Percentiles rank a stretch among this genome's conserved stretches.
Evolutionary conservation across 1,140 invertebrate species (phyloP).

Genomic region (Euglossa dilemma): DNA sequence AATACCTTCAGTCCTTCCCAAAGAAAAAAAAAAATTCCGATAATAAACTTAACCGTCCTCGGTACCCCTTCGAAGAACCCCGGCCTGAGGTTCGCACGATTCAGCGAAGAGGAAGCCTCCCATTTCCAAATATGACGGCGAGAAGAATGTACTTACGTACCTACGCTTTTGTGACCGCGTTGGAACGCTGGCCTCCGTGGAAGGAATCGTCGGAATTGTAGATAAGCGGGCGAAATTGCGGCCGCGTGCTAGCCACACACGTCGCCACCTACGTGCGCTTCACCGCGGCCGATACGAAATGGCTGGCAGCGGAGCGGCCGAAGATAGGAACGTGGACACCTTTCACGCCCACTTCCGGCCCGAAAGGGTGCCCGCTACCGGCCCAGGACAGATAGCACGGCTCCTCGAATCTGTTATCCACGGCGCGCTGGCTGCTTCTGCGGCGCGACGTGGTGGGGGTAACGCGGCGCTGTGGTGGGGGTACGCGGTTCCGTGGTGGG

Average conservation of each 20-base stretch:
- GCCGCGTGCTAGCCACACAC: slow-evolving; percentile 10
- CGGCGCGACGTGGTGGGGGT: background rate
- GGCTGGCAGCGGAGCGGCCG: slow-evolving; percentile 47
- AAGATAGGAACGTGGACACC: slow-evolving; percentile 71
- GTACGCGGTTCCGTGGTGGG: background rate
- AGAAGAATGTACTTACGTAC: background rate
- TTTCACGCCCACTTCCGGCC: slow-evolving; percentile 75
- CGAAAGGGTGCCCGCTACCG: slow-evolving; percentile 62
- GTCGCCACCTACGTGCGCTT: slow-evolving; percentile 62
- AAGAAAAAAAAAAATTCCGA: background rate
- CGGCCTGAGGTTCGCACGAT: too few species aligned
- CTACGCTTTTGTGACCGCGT: background rate
- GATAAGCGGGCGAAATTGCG: slow-evolving; percentile 31
- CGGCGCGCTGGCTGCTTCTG: background rate
- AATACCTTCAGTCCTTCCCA: background rate
- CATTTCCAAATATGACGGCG: background rate
- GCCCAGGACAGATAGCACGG: slow-evolving; percentile 33
- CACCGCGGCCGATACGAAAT: slow-evolving; percentile 45
- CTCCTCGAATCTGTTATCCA: slow-evolving; percentile 48
- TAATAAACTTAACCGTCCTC: background rate
- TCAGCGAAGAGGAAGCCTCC: background rate
- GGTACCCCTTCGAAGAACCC: background rate
- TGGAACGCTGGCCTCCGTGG: slow-evolving; percentile 41
- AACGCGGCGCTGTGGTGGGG: background rate
- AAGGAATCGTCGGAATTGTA: slow-evolving; percentile 33